A percentile compares a stretch with the other conserved stretches of the same genome.
Conservation (phyloP, 2,113 vertebrate species). For the Scopus umbretta region DNA sequence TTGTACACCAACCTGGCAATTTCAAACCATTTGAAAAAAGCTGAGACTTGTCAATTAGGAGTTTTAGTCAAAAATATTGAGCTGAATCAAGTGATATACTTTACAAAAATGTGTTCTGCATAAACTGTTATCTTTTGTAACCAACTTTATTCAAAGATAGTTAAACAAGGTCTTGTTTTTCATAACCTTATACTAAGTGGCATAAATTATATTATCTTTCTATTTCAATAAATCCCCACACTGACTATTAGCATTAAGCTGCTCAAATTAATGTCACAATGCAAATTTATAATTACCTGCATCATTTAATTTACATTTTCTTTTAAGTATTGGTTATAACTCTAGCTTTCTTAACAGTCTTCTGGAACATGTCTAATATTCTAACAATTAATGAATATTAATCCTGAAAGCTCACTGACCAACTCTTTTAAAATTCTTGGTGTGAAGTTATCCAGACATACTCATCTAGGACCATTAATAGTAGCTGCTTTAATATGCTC, state of each 20-base stretch:
- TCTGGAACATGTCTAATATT: neutral
- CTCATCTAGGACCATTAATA: neutral
- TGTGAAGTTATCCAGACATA: constrained; percentile 17
- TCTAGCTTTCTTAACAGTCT: neutral
- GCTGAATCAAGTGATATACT: neutral
- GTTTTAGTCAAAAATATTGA: neutral
- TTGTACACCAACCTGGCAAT: neutral
- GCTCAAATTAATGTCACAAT: neutral
- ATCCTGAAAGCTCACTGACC: constrained; percentile 13
- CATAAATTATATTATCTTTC: neutral
- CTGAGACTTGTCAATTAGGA: neutral
- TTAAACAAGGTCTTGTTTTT: neutral
- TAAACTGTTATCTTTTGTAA: neutral
- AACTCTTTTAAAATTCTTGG: neutral
- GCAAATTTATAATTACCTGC: neutral
- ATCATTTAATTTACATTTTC: neutral
- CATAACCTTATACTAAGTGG: neutral
- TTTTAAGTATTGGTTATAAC: neutral
- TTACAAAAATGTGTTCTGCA: neutral
- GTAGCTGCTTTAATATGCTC: neutral
- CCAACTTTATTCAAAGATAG: neutral
- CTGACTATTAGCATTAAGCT: neutral
- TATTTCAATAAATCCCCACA: neutral
- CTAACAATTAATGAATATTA: constrained; percentile 2
- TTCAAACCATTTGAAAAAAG: neutral